A percentile compares a stretch with the other conserved stretches of the same genome.
phyloP scores from a whole-genome alignment of 2,888 invertebrate species.

The Ormia ochracea region DNA sequence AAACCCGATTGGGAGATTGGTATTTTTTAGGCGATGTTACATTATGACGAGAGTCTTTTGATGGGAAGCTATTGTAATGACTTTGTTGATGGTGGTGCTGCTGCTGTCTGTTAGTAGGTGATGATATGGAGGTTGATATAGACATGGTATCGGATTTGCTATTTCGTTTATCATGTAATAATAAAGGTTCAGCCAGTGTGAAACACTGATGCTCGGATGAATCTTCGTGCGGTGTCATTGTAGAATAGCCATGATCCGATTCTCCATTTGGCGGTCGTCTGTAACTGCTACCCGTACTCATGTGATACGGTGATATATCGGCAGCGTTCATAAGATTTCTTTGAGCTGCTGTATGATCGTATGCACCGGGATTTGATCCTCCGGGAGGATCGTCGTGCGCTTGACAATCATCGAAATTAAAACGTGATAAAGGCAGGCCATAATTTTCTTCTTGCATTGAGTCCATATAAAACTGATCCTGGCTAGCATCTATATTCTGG shows the following conservation, averaged over 20 bases:
- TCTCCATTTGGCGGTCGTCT: conserved; percentile 82
- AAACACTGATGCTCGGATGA: conserved; percentile 90
- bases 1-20: conserved; percentile 67
- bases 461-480: conserved; percentile 78
- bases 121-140: conserved; percentile 78
- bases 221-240: conserved; percentile 94
- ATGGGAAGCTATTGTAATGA: conserved; percentile 66
- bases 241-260: conserved; percentile 96
- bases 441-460: conserved; percentile 79
- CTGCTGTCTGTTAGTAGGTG: conserved; percentile 73
- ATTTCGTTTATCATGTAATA: conserved; percentile 78
- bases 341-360: conserved; percentile 71
- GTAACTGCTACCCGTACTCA: conserved; percentile 83
- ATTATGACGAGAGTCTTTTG: conserved; percentile 58
- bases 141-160: conserved; percentile 81
- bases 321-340: conserved; percentile 82
- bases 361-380: conserved; percentile 77
- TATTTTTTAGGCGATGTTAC: conserved; percentile 69
- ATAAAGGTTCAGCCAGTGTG: conserved; percentile 82
- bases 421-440: conserved; percentile 84
- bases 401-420: conserved; percentile 84
- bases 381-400: conserved; percentile 75
- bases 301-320: conserved; percentile 89
- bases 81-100: conserved; percentile 65
- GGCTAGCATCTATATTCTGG: conserved; percentile 78